Conservation (phyloP, 2,888 invertebrate genomes). For the Lasioglossum marginatum region DNA sequence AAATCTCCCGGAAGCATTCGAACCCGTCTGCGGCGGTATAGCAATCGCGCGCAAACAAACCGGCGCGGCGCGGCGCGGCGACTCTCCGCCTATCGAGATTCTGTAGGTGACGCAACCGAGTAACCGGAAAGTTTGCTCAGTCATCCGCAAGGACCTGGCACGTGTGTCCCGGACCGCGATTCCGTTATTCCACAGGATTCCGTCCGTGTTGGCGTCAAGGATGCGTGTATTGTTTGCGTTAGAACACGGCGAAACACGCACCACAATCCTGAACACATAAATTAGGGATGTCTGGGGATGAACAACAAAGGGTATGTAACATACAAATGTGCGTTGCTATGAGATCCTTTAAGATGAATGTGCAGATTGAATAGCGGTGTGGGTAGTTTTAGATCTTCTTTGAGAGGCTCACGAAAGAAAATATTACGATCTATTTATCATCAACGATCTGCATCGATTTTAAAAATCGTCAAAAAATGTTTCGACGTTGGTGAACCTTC, state of each 20-base stretch:
- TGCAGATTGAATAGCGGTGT: background rate
- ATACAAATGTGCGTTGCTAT: too few species aligned
- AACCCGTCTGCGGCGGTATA: background rate
- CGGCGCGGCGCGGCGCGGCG: background rate
- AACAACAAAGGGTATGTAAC: background rate
- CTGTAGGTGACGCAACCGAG: constrained; percentile 15
- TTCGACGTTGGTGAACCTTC: background rate
- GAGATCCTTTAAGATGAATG: background rate
- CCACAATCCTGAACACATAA: constrained; percentile 22
- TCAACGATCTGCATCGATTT: background rate
- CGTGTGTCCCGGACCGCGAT: constrained; percentile 56
- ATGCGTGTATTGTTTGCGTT: constrained; percentile 44
- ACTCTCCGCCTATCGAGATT: background rate
- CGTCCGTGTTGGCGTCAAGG: constrained; percentile 63
- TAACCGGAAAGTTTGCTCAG: background rate
- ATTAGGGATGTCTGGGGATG: background rate
- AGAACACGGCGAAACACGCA: constrained; percentile 33
- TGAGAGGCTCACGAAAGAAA: background rate
- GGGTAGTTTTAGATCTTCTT: background rate
- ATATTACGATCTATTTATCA: too few species aligned
- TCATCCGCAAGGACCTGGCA: constrained; percentile 29
- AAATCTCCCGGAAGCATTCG: background rate
- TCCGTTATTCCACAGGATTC: constrained; percentile 66
- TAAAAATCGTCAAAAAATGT: background rate
- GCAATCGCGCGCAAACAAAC: background rate